Conservation (phyloP, 1,140 invertebrate species). For the Scaptomyza pallida region DNA sequence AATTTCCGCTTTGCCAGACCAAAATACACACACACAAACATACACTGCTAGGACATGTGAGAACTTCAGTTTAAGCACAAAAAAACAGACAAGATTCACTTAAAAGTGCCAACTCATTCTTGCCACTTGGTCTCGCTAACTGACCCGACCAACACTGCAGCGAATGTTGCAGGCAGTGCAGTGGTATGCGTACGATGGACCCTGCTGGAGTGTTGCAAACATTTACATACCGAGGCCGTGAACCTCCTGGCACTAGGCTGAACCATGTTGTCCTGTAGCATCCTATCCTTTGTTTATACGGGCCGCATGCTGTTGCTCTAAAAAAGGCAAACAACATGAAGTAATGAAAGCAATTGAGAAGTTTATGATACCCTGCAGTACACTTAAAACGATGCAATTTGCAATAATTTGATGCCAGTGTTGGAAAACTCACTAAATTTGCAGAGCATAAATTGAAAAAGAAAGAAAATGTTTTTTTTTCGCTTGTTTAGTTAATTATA, state of each 20-base stretch:
- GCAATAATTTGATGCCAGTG: too few relatives aligned
- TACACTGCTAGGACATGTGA: constrained; percentile 26
- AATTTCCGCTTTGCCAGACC: constrained; percentile 73
- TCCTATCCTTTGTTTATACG: neutral
- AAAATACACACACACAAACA: constrained; percentile 28
- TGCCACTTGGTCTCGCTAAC: constrained; percentile 35
- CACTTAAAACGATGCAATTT: too few relatives aligned
- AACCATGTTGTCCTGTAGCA: constrained; percentile 7
- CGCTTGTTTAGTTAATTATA: too few relatives aligned
- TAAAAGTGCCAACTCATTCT: constrained; percentile 70
- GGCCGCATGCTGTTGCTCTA: constrained; percentile 5
- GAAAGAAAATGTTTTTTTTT: too few relatives aligned
- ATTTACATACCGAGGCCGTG: constrained; percentile 73
- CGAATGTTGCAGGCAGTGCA: neutral
- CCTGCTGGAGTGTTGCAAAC: constrained; percentile 46
- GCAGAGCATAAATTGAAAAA: too few relatives aligned
- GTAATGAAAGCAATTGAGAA: neutral
- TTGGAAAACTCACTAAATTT: too few relatives aligned
- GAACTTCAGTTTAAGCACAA: constrained; percentile 42
- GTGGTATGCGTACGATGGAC: too few relatives aligned
- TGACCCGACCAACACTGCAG: constrained; percentile 9
- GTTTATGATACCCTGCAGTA: neutral
- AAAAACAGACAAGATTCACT: constrained; percentile 55
- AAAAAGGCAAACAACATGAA: constrained; percentile 15
- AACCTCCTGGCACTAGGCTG: constrained; percentile 47